Conservation (phyloP, 2,113 vertebrate species). For the human (Homo sapiens) region GRCh38 chr1:25711501-25712000, state of each 20-base stretch:
- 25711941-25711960: too few relatives aligned
- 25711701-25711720: neutral
- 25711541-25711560: neutral
- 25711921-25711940: neutral
- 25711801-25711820: neutral
- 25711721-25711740: conserved; percentile 66
- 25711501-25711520: neutral
- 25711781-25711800: accelerated
- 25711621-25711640: neutral
- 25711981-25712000: neutral
- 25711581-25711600: neutral
- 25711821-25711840: neutral
- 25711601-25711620: neutral
- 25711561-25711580: neutral
- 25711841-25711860: neutral
- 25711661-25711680: conserved; percentile 7
- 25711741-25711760: neutral
- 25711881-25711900: neutral
- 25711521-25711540: neutral
- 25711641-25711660: neutral
- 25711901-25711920: neutral
- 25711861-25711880: neutral
- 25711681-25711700: conserved; percentile 36
- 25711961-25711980: neutral
- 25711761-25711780: neutral